Base-by-base conservation (phyloP, 2,797 vertebrate species). In the Sciurus carolinensis region DNA sequence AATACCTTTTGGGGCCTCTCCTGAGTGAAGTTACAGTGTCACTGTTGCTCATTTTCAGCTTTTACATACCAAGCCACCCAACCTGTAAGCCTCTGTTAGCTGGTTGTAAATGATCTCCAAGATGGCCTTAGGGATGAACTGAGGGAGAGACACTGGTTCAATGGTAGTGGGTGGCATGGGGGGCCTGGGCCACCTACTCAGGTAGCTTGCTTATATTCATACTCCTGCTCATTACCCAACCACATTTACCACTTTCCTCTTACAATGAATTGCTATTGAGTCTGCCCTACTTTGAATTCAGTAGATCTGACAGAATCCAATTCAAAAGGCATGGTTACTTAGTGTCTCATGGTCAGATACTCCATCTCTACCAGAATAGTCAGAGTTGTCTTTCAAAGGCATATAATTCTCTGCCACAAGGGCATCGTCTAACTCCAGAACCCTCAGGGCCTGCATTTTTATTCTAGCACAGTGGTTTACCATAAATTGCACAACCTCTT, bases 381-480 rank as follows among this genome's bases (percentile, higher is more conserved):
- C 62, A 44, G 52, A 52, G 76, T 20, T 95, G 54, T 73, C 89
- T 89, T 90, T 90, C 28, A 54, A 86, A 94, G 71, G 18, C 42
- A 42, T 30, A 10, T 6, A n/a, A 75, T 84, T 77, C 9, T 87
- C 66, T 92, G 39, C 20, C 30, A 24, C 2, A 47, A 62, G 52
- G 33, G 6, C 28, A 73, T 33, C 50, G 28, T 77, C 47, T 62
- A 79, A 33, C 54, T 75, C 22, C 17, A 69, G 24, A 90, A 57
- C 8, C 57, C 39, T n/a, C 66, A 72, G 50, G 22, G 44, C 57
- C 39, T 28, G 20, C 12, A n/a, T 72, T 82, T 94, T 79, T 30
- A 75, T 72, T 83, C 30, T 1, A 59, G 30, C 5, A 28, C 28
- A 62, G n/a, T 44, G 7, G 42, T 80, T 93, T 90, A 59, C 33